Evolutionary conservation across 2,888 invertebrate species (phyloP), one percentile per base, ranked within the genome.

Genomic region (Chrysopilus asiliformis): DNA sequence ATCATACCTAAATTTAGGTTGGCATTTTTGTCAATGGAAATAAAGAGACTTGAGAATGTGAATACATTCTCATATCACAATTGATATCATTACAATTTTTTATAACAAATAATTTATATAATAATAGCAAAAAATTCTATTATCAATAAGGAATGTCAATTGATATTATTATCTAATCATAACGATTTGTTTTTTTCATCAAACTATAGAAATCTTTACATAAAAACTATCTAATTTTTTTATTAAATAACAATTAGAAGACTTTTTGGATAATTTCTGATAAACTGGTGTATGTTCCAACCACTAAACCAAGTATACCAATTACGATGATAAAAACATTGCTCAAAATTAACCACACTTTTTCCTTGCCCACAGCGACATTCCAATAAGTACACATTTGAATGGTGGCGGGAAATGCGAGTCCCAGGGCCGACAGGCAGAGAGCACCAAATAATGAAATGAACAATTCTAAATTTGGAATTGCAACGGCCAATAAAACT

Each of bases 381-480:
- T 77, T 72, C 84, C 86, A 90, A 56, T 79, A 79, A 0, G 83
- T 79, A 57, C 81, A 77, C 45, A 80, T 73, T 53, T 93, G 83
- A 47, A 94, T 83, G 43, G 89, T 66, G 1, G 93, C 89, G 8
- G 93, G 93, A 58, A 93, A 84, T 2, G 87, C 84, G 31, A 94
- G 68, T 1, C 93, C 91, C 38, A 93, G 68, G 1, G 83, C 84
- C 0, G 91, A 87, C 30, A 90, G 68, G 45, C 89, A 87, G 3
- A 93, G 68, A 1, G 93, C 90, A n/a, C 93, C 93, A 52, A 84
- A 79, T 28, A 84, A 65, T 0, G 83, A 81, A 44, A 78, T 77
- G 50, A 87, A 84, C 30, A 86, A 66, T 41, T 84, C 84, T 53
- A 91, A 63, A 50, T 83, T 77, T 0, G 93, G 91, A 40, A 93